phyloP scores from a whole-genome alignment of 2,113 vertebrate species.

The Carassius auratus region DNA sequence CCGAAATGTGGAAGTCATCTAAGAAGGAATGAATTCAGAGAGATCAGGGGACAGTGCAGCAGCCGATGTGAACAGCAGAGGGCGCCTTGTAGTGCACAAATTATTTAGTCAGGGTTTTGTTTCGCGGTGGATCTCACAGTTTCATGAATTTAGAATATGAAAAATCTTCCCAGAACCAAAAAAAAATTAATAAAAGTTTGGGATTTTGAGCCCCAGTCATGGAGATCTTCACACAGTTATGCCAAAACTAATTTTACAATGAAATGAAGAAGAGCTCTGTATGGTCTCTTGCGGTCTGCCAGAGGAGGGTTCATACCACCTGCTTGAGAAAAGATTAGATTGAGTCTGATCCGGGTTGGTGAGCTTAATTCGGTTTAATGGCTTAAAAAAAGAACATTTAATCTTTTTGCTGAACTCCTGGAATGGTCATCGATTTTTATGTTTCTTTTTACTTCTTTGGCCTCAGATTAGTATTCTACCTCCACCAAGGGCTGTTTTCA shows the following conservation, averaged over 20 bases:
- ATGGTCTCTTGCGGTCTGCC: neutral
- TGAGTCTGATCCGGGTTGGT: constrained; percentile 19
- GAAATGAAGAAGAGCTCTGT: neutral
- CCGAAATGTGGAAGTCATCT: constrained; percentile 32
- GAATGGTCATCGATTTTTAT: constrained; percentile 13
- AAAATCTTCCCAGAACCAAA: neutral
- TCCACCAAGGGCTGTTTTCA: neutral
- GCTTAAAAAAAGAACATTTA: constrained; percentile 22
- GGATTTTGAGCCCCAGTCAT: neutral
- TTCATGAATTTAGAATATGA: neutral
- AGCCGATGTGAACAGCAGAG: constrained; percentile 45
- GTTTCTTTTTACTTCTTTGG: neutral
- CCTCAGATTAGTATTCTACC: constrained; percentile 1
- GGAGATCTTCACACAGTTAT: neutral
- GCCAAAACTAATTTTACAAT: neutral
- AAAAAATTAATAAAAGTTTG: neutral
- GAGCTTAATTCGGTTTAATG: constrained; percentile 35
- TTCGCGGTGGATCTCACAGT: neutral
- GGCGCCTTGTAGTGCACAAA: constrained; percentile 13
- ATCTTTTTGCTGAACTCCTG: constrained; percentile 37
- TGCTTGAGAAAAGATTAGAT: constrained; percentile 48
- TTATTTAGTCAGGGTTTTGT: neutral
- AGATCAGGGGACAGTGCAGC: neutral
- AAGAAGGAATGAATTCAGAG: neutral
- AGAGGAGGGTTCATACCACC: constrained; percentile 38